These are phyloP conservation scores for Prunella strophiata DNA, from an alignment of 2,797 vertebrate species.

Conservation along the genomic window DNA sequence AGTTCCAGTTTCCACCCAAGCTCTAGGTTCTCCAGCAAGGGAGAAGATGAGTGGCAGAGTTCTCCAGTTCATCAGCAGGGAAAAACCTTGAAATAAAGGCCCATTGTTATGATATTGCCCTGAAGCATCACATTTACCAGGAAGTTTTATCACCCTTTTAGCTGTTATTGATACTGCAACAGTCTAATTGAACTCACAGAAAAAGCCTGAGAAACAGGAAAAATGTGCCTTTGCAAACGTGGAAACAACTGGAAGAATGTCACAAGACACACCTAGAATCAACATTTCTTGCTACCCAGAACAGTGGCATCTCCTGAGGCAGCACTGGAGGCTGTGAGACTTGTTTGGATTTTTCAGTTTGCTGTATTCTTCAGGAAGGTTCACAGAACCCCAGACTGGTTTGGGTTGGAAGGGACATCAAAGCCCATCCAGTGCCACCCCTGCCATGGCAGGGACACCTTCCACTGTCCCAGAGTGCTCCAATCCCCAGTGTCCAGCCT, in stretches of 20 bases:
- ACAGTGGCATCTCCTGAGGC: rapidly evolving
- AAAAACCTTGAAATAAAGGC: background rate
- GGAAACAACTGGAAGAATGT: background rate
- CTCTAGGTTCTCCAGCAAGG: rapidly evolving
- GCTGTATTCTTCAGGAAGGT: background rate
- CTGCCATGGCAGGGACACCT: background rate
- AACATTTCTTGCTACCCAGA: background rate
- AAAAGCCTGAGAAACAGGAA: background rate
- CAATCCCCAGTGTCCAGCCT: background rate
- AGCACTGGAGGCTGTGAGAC: background rate
- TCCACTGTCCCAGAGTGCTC: rapidly evolving
- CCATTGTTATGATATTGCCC: background rate
- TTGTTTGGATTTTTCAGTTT: background rate
- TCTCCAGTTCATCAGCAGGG: background rate
- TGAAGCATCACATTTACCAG: background rate
- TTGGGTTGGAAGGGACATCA: rapidly evolving
- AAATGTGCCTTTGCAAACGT: rapidly evolving
- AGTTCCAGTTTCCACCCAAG: background rate
- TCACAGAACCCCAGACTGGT: background rate
- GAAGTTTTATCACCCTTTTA: background rate
- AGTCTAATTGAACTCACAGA: rapidly evolving
- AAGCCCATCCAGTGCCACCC: rapidly evolving
- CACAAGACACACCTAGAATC: rapidly evolving
- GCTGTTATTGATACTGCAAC: background rate
- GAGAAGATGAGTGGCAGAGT: background rate